phyloP scores from a whole-genome alignment of 2,888 invertebrate genomes.

The Alloscopus bannaensis region DNA sequence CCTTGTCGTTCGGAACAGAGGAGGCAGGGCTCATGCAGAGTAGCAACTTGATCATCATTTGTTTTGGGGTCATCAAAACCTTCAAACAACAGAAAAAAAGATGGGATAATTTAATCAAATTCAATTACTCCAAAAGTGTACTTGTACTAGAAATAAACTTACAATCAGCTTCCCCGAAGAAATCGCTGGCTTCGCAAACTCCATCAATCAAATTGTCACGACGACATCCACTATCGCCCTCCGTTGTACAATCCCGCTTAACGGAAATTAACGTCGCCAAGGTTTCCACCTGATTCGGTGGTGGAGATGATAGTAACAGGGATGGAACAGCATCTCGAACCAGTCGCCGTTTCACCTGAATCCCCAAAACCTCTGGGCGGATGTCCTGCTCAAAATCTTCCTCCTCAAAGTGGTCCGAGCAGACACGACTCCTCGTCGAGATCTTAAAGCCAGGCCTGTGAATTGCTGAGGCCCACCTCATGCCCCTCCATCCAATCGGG shows the following conservation, averaged over 20 bases:
- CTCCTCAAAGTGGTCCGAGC: slow-evolving; percentile 12
- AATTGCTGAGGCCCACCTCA: background rate
- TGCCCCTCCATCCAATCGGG: background rate
- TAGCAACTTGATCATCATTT: too few relatives aligned
- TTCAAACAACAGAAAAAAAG: too few relatives aligned
- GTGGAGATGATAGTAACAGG: background rate
- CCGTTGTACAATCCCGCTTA: too few relatives aligned
- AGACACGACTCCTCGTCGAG: background rate
- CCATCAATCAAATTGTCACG: background rate
- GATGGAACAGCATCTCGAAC: background rate
- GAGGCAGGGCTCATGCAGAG: background rate
- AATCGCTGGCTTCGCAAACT: background rate
- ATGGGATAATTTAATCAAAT: too few relatives aligned
- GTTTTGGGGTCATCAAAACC: too few relatives aligned
- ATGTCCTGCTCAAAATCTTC: background rate
- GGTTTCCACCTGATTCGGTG: too few relatives aligned
- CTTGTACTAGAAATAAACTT: too few relatives aligned
- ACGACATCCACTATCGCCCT: background rate
- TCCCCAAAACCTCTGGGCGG: background rate
- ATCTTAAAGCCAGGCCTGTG: background rate
- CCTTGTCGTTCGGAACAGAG: background rate
- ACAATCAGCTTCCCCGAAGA: background rate
- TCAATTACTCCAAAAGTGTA: too few relatives aligned
- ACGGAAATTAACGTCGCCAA: too few relatives aligned
- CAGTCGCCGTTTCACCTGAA: background rate